Base-by-base conservation (phyloP, 2,797 vertebrate species). In the Anisognathus igniventris region DNA sequence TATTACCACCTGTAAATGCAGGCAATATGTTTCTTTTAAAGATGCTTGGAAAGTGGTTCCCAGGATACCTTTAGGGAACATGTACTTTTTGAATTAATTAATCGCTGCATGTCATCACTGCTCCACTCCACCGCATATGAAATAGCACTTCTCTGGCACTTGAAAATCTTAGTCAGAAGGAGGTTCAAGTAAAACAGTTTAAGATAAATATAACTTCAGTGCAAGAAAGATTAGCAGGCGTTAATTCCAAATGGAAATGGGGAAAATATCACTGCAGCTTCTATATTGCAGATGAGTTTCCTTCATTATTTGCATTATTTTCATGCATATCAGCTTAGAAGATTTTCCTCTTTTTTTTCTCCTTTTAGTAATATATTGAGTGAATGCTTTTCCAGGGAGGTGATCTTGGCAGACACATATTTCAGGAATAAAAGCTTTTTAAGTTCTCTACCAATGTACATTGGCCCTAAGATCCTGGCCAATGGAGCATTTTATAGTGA, bases 51-150 rank as follows among this genome's bases (percentile, higher is more conserved):
- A 97, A 96, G 90, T 88, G 91, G 81, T 84, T 98, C 95, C 93
- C 80, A 96, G 91, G 70, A 94, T 96, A 93, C 88, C 96, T 90
- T 96, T 92, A 74, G 92, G 92, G 94, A 97, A 70, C 37, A 42
- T 90, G 91, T 86, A 96, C 65, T 97, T 97, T 97, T 97, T 96
- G 81, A 97, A 97, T 95, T 96, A 98, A 97, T 98, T 98, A 98
- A 97, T 98, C 96, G 97, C 92, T 61, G 78, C 76, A 97, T 96
- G 96, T 80, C 92, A 97, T 95, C 92, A 83, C 54, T 91, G 88
- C 90, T 97, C 72, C 75, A 96, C 93, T 96, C 75, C 77, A 91
- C 68, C 76, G 90, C 92, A 96, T 96, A 86, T 77, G 89, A 97
- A 98, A 96, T 81, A 96, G 84, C 75, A 96, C 56, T 78, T 96